Percentiles rank a stretch among this genome's conserved stretches.
Conservation (phyloP, 2,797 vertebrate genomes). For the Chrysocyon brachyurus region DNA sequence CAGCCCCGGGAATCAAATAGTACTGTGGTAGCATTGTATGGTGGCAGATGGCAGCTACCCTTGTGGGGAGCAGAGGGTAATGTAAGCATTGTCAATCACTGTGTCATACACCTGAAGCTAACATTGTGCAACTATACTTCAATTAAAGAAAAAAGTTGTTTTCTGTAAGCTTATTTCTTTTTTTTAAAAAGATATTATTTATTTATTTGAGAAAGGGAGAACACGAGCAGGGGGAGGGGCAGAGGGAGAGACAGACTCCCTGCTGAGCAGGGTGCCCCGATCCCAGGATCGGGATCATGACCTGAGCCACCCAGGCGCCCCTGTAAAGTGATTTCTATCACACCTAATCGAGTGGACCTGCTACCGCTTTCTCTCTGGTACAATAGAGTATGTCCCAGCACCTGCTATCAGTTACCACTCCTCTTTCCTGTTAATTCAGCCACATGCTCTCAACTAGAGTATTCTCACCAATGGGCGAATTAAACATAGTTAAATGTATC, state of each 20-base stretch:
- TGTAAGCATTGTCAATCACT: neutral
- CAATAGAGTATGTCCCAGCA: neutral
- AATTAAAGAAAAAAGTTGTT: neutral
- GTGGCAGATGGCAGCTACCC: neutral
- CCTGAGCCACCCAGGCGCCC: too few relatives aligned
- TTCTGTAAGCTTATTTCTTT: neutral
- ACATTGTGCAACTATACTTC: neutral
- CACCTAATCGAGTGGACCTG: neutral
- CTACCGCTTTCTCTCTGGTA: neutral
- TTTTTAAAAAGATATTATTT: too few relatives aligned
- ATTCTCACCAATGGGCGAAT: neutral
- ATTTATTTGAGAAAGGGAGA: too few relatives aligned
- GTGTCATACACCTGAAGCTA: neutral
- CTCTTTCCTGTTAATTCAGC: neutral
- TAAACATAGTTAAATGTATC: neutral
- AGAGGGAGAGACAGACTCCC: too few relatives aligned
- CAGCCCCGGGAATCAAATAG: neutral
- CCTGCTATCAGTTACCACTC: neutral
- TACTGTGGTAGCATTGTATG: neutral
- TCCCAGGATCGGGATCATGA: too few relatives aligned
- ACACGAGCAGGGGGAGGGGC: too few relatives aligned
- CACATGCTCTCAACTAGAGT: neutral
- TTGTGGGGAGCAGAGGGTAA: neutral
- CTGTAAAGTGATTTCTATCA: neutral
- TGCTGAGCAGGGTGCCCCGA: too few relatives aligned